These are phyloP conservation scores for Acropternis orthonyx DNA, from an alignment of 2,797 vertebrate genomes.

Conservation along the genomic window DNA sequence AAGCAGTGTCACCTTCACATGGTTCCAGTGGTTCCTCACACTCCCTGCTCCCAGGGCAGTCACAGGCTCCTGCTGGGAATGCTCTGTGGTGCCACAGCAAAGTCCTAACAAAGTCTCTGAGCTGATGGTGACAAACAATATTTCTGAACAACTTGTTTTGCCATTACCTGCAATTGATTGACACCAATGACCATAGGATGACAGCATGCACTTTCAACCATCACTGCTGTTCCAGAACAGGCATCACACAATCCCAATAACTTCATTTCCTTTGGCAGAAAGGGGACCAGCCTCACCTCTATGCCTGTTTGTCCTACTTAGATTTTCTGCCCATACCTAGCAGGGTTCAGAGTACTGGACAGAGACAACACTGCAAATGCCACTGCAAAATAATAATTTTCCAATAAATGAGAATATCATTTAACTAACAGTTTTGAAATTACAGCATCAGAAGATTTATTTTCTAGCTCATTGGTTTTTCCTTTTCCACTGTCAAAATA, in stretches of 20 bases:
- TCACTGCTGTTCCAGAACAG: neutral
- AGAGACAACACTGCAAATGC: neutral
- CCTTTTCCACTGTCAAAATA: slow-evolving; percentile 52
- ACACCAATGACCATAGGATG: fast-evolving
- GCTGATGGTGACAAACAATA: neutral
- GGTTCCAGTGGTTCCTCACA: neutral
- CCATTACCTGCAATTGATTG: neutral
- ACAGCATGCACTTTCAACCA: neutral
- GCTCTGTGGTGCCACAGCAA: neutral
- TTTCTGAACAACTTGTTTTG: fast-evolving
- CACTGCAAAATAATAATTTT: neutral
- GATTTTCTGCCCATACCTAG: neutral
- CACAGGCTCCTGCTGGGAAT: neutral
- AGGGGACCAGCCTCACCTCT: neutral
- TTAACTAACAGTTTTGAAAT: slow-evolving; percentile 58
- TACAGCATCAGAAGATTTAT: slow-evolving; percentile 62
- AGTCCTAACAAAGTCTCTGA: neutral
- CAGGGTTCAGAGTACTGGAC: neutral
- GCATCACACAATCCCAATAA: neutral
- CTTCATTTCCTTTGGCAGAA: neutral
- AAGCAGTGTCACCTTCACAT: neutral
- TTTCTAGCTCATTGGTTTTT: slow-evolving; percentile 59
- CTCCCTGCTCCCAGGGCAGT: neutral
- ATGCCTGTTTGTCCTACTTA: fast-evolving
- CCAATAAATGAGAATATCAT: slow-evolving; percentile 14